Percentiles rank a stretch among this genome's conserved stretches.
Conservation (phyloP, 2,888 invertebrate genomes). For the Drosophila peninsularis region DNA sequence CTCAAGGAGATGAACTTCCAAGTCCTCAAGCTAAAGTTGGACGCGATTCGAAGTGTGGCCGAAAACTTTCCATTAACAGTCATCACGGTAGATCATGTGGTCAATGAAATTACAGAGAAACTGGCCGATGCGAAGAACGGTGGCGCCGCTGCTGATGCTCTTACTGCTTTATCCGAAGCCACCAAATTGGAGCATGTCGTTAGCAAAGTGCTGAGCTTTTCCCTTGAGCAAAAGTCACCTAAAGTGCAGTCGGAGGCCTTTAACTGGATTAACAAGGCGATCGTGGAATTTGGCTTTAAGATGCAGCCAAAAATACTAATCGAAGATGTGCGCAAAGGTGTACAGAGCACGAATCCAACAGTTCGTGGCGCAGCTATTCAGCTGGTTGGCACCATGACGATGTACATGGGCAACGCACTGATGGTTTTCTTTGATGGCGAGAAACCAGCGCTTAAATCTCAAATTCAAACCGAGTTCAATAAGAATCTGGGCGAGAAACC, state of each 20-base stretch:
- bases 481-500: slow-evolving; percentile 91
- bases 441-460: slow-evolving; percentile 92
- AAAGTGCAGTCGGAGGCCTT: slow-evolving; percentile 95
- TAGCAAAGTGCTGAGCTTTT: slow-evolving; percentile 89
- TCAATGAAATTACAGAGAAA: slow-evolving; percentile 93
- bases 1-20: slow-evolving; percentile 95
- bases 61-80: slow-evolving; percentile 90
- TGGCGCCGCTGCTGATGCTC: slow-evolving; percentile 87
- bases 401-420: slow-evolving; percentile 91
- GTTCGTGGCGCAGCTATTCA: slow-evolving; percentile 91
- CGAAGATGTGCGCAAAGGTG: slow-evolving; percentile 92
- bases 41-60: slow-evolving; percentile 91
- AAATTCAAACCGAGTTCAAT: slow-evolving; percentile 94
- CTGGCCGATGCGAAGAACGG: slow-evolving; percentile 93
- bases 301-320: slow-evolving; percentile 90
- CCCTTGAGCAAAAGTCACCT: slow-evolving; percentile 95
- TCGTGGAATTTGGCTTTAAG: slow-evolving; percentile 94
- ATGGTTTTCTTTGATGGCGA: slow-evolving; percentile 93
- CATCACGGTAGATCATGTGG: slow-evolving; percentile 90
- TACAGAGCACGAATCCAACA: slow-evolving; percentile 93
- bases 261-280: slow-evolving; percentile 91
- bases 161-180: slow-evolving; percentile 91
- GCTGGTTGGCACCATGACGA: slow-evolving; percentile 89
- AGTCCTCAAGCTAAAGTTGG: slow-evolving; percentile 92
- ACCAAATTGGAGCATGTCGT: slow-evolving; percentile 91